Evolutionary conservation across 2,113 vertebrate species (phyloP).

Genomic region (Peromyscus leucopus): DNA sequence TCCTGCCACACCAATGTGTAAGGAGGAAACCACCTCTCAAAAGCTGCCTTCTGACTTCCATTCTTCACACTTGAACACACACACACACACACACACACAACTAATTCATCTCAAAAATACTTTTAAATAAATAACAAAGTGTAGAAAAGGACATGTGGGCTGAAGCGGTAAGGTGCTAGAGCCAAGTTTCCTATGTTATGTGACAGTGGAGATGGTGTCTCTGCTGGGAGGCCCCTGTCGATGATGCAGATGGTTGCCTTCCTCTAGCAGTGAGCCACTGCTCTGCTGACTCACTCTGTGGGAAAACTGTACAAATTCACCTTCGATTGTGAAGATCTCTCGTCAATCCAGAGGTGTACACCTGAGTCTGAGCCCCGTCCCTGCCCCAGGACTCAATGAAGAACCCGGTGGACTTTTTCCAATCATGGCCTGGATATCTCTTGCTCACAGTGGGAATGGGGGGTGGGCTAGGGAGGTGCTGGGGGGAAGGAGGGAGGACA

Average conservation of each 20-base stretch:
- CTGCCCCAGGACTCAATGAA: conserved; percentile 62
- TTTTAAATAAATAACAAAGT: neutral
- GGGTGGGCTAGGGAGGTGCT: too few species aligned
- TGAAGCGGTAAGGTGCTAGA: neutral
- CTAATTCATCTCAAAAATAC: neutral
- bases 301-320: conserved; percentile 81
- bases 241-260: conserved; percentile 97
- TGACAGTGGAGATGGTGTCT: conserved; percentile 70
- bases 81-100: neutral
- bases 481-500: too few species aligned
- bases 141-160: neutral
- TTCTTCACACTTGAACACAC: neutral
- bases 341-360: conserved; percentile 77
- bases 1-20: neutral
- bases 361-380: conserved; percentile 70
- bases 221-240: conserved; percentile 87
- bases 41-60: neutral
- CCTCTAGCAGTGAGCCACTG: conserved; percentile 91
- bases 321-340: conserved; percentile 72
- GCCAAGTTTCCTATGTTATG: conserved; percentile 78
- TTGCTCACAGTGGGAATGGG: too few species aligned
- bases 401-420: neutral
- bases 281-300: conserved; percentile 86
- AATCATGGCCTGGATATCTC: too few species aligned
- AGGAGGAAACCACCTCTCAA: neutral